phyloP scores from a whole-genome alignment of 2,888 invertebrate genomes.

The Cyaniris semiargus region DNA sequence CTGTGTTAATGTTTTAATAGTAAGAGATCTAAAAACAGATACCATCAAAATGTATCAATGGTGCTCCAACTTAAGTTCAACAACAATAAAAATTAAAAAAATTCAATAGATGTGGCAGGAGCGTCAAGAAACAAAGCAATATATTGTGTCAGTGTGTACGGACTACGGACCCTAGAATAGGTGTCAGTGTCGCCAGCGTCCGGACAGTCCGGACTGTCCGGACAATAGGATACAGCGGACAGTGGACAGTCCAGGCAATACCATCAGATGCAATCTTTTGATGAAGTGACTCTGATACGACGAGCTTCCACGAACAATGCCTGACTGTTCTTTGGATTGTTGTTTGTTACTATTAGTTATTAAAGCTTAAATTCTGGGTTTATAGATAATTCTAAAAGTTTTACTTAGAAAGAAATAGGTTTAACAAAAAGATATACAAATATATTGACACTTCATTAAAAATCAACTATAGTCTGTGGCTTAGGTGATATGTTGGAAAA shows the following conservation, averaged over 20 bases:
- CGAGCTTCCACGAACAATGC: not conserved
- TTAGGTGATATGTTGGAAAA: too few relatives aligned
- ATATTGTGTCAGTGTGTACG: not conserved
- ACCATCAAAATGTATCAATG: not conserved
- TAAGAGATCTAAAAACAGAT: not conserved
- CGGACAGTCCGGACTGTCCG: not conserved
- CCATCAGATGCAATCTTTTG: not conserved
- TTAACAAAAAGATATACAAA: too few relatives aligned
- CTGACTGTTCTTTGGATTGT: not conserved
- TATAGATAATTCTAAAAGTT: too few relatives aligned
- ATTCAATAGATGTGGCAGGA: too few relatives aligned
- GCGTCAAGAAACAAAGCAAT: not conserved
- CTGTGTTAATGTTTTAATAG: too few relatives aligned
- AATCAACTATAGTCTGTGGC: too few relatives aligned
- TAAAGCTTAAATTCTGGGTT: not conserved
- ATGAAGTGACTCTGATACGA: not conserved
- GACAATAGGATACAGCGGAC: not conserved
- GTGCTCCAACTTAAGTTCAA: too few relatives aligned
- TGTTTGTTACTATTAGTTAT: not conserved
- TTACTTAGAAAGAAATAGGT: too few relatives aligned
- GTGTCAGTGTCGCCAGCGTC: not conserved
- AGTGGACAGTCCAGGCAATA: not conserved
- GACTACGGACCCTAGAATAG: not conserved
- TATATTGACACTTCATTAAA: too few relatives aligned
- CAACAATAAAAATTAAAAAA: too few relatives aligned